Base-by-base conservation (phyloP, 2,113 vertebrate species). In the Geococcyx californianus region DNA sequence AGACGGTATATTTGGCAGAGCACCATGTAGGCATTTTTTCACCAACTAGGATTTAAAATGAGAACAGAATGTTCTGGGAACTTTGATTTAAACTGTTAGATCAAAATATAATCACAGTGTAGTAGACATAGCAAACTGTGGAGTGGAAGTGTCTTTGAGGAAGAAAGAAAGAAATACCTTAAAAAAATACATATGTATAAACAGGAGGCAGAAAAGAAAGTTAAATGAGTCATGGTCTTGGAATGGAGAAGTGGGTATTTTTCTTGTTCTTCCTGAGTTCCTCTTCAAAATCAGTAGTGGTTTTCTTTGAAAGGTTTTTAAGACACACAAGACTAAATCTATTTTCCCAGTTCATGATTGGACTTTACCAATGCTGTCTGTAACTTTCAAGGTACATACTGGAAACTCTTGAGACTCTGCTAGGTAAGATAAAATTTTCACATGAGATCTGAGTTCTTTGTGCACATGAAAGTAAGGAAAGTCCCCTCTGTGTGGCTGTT, bases 181-280 rank as follows among this genome's bases (percentile, higher is more conserved):
- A 10, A 42, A 29, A 58, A 70, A 69, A 24, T 49, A 23, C 11
- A 24, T 49, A 49, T 49, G 8, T 19, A 36, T 38, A 34, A 74
- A 67, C 28, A 82, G 7, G 11, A 29, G 34, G 45, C 24, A 52
- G 58, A 87, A 91, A 91, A 80, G 56, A 96, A 95, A 87, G n/a
- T 82, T 58, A 49, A 56, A 73, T 73, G 67, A 91, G 31, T 90
- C 69, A 76, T 42, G 12, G 47, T 45, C 33, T 73, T 95, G 36
- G n/a, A 94, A 85, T 63, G 51, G 24, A 95, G 87, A 93, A 93
- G 33, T 55, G 49, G 29, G 44, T 85, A 77, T 82, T 95, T 76
- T 42, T 87, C 55, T 80, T 69, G 18, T 73, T 83, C 59, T 93
- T 56, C 13, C 11, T 40, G 19, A 86, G 52, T 81, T 94, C 26